Evolutionary conservation across 2,113 vertebrate species (phyloP), one percentile per base, ranked within the genome.

Genomic region (Nannobrachium achirus): DNA sequence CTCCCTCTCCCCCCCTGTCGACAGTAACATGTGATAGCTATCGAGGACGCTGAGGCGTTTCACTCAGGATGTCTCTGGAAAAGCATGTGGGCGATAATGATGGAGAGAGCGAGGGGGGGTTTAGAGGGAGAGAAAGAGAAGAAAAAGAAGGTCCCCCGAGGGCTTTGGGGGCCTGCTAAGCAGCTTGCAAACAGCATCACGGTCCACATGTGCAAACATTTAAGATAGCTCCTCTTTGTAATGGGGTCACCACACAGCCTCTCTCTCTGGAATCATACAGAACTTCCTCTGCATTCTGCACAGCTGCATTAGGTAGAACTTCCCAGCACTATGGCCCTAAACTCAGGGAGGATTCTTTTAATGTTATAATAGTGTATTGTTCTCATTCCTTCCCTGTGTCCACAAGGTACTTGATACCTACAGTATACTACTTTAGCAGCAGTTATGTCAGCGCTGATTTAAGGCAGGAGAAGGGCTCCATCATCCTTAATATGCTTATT

Each of bases 131-230:
- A 56, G 63, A 59, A 10, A 80, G 63, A 76, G 67, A 79, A 79
- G 75, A 83, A 66, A 85, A 76, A 60, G 71, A 67, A 58, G 76
- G 82, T 87, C 85, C 85, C 76, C 8, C 8, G 68, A 79, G 88
- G 86, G 68, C 85, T 87, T 68, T 74, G 78, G 80, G 81, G 80
- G 83, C 81, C 84, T 88, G 88, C 81, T 81, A 82, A 75, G 73
- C 79, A 82, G 86, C 86, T 86, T 82, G 83, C 78, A 88, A 88
- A 87, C 82, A 88, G 82, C 84, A 90, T 89, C 81, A 61, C 60
- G 51, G 79, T 79, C 87, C 89, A 91, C 90, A 92, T 92, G 87
- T 92, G 90, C 88, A 92, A 92, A 86, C 87, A 87, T 88, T 92
- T 92, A 92, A 86, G 85, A 86, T 82, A 85, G 85, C 82, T 88